These are phyloP conservation scores for Scelioninae gen. 2 DNA, from an alignment of 2,888 invertebrate species.

Conservation along the genomic window DNA sequence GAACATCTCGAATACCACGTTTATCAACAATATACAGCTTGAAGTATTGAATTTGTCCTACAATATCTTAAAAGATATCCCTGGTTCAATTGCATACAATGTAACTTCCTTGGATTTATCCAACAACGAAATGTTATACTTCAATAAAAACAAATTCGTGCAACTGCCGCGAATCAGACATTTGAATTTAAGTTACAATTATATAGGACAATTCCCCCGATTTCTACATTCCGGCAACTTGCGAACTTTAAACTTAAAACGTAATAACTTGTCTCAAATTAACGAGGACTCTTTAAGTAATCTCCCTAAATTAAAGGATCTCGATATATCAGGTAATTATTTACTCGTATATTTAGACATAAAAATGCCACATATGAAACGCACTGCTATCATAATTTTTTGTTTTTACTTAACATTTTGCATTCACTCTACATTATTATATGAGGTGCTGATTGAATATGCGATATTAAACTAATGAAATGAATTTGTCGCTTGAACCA, in stretches of 20 bases:
- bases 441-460: too few relatives aligned
- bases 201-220: conserved; percentile 80
- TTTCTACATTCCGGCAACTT: conserved; percentile 80
- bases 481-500: too few relatives aligned
- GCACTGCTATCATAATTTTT: too few relatives aligned
- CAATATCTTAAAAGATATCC: conserved; percentile 14
- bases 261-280: conserved; percentile 79
- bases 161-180: conserved; percentile 78
- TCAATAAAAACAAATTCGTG: conserved; percentile 61
- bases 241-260: conserved; percentile 78
- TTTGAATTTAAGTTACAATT: conserved; percentile 82
- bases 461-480: too few relatives aligned
- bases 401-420: conserved; percentile 14
- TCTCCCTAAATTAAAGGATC: conserved; percentile 78
- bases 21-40: conserved; percentile 79
- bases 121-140: conserved; percentile 64
- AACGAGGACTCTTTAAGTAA: conserved; percentile 80
- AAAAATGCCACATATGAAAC: not conserved
- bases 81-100: conserved; percentile 13
- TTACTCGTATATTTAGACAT: not conserved
- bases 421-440: too few relatives aligned
- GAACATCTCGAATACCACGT: conserved; percentile 77
- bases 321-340: conserved; percentile 78
- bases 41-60: conserved; percentile 68
- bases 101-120: conserved; percentile 78